Base-by-base conservation (phyloP, 2,888 invertebrate species). In the Cephus spinipes region DNA sequence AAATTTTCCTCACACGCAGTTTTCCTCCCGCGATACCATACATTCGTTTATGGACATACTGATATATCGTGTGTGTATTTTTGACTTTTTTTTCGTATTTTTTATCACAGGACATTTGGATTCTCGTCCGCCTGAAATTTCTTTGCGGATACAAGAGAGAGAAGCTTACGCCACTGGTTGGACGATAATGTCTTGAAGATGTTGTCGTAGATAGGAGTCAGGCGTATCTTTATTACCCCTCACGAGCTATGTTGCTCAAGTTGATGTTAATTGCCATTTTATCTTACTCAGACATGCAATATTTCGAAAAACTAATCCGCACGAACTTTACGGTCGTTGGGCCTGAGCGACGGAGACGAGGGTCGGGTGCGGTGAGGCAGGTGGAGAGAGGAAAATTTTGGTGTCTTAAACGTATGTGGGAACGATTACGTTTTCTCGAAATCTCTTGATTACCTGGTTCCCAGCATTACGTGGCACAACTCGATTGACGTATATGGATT, bases 191-290 rank as follows among this genome's bases (percentile, higher is more conserved):
- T 80, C 82, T 82, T 81, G 83, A 83, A 86, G 88, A 90, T 88
- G 89, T 88, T 87, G 84, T 85, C 87, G 83, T 82, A 87, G 89
- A 90, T 89, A 90, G 86, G 84, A 82, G 82, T 74, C 74, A 82
- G 83, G 76, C 85, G 85, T 91, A 91, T 91, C 91, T 91, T 91
- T 91, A 91, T 91, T 90, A 87, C 90, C 87, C 85, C 82, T 87
- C 82, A 80, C 84, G 83, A 79, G 80, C 82, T 80, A 80, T 79
- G 80, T 85, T 85, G 83, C 84, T 84, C 84, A 81, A 85, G 87
- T 87, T 87, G 85, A 90, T 88, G 88, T 90, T 90, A 90, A 90
- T 90, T 90, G 89, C 87, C 87, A 85, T 87, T 90, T 90, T 90
- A 90, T 90, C 90, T 88, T 87, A 85, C 85, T 88, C 86, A 87